Percentiles rank a stretch among this genome's conserved stretches.
Evolutionary conservation across 2,888 invertebrate genomes (phyloP).

Genomic region (Yponomeuta cagnagella): DNA sequence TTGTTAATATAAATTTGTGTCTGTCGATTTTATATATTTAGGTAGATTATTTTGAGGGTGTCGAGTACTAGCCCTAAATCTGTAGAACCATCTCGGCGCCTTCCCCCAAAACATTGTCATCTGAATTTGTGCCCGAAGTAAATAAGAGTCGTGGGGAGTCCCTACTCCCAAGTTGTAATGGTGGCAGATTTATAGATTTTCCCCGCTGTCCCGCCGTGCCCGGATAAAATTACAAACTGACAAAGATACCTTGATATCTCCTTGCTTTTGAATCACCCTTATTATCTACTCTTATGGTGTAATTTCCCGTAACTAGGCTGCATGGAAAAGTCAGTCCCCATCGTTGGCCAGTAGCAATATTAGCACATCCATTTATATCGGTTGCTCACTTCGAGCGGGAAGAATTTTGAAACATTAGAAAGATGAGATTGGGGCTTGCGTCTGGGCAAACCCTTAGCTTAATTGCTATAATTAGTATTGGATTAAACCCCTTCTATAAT

Average conservation of each 20-base stretch:
- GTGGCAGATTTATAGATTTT: slow-evolving; percentile 76
- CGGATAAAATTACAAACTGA: slow-evolving; percentile 65
- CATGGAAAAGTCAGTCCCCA: background rate
- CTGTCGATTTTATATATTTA: too few relatives aligned
- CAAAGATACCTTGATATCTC: background rate
- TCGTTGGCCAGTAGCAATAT: slow-evolving; percentile 68
- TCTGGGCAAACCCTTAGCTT: slow-evolving; percentile 11
- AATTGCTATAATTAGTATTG: slow-evolving; percentile 6
- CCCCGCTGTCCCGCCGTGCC: slow-evolving; percentile 66
- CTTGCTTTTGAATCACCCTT: background rate
- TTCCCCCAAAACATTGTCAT: slow-evolving; percentile 77
- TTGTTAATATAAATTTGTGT: background rate
- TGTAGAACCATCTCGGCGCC: slow-evolving; percentile 42
- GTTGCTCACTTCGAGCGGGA: slow-evolving; percentile 37
- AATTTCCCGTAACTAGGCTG: background rate
- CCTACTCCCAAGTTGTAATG: slow-evolving; percentile 62
- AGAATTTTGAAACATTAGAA: slow-evolving; percentile 1
- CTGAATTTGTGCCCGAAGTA: slow-evolving; percentile 75
- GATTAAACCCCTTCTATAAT: background rate
- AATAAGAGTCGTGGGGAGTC: slow-evolving; percentile 74
- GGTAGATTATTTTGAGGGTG: background rate
- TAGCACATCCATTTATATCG: slow-evolving; percentile 70
- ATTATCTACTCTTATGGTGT: background rate
- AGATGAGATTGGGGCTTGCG: slow-evolving; percentile 14
- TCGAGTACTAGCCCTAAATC: background rate